Evolutionary conservation across 2,113 vertebrate genomes (phyloP), one percentile per base, ranked within the genome.

Genomic region (Copsychus sechellarum): DNA sequence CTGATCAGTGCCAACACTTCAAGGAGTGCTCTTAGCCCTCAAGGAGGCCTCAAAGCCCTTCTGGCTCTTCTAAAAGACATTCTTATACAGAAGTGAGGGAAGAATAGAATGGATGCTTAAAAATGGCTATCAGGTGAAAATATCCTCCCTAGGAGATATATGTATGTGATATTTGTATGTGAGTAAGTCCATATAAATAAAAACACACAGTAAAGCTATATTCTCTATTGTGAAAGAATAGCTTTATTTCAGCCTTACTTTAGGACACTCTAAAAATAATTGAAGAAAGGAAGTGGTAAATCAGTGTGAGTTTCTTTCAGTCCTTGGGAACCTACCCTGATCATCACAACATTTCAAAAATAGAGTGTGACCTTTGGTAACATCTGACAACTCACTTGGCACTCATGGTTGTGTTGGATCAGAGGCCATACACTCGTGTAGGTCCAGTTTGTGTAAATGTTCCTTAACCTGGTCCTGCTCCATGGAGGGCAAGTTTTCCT

Each of bases 351-450:
- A 45, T 54, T n/a, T 73, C 40, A 73, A 22, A 54, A 28, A 28
- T 1, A 14, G 48, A 38, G 23, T 10, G 18, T 73, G 69, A 64
- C 48, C 69, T 54, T 54, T 1, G 0, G 17, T 62, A 11, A 43
- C 67, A 25, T 53, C 38, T 72, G 26, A 48, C 58, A 54, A 5
- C n/a, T 38, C 40, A 33, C 26, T 26, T 11, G 57, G 22, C 48
- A 28, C 40, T 38, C 40, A 12, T 0, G 0, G 18, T 23, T 38
- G 28, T 84, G 40, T 47, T 0, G 0, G 58, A 54, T 28, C 48
- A 54, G 28, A 53, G 58, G 58, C n/a, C n/a, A 19, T 1, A 47
- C 48, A 5, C 8, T 45, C 38, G 33, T 43, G 33, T 14, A 8
- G 9, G 40, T n/a, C 54, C 69, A 47, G 28, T 54, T 14, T 38